Evolutionary conservation across 2,888 invertebrate genomes (phyloP).

Genomic region (Frankliniella fusca): DNA sequence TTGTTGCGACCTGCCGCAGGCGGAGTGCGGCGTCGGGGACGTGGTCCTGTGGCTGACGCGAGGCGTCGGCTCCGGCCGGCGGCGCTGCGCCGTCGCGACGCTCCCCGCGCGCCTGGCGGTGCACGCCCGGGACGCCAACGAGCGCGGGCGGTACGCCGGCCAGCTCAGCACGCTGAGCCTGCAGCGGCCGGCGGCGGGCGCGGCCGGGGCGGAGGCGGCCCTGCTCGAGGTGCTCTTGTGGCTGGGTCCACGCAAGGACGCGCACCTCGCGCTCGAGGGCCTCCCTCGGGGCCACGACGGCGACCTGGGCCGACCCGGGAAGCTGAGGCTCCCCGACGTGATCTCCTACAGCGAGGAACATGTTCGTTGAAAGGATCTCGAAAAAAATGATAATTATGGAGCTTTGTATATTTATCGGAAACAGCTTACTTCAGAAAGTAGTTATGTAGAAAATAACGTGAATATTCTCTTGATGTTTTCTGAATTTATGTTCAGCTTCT

Average conservation of each 20-base stretch:
- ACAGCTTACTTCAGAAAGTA: too few relatives aligned
- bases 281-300: background rate
- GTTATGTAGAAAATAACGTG: background rate
- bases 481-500: too few relatives aligned
- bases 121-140: conserved; percentile 37
- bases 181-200: background rate
- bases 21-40: conserved; percentile 51
- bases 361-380: background rate
- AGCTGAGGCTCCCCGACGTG: background rate
- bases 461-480: too few relatives aligned
- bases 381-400: too few relatives aligned
- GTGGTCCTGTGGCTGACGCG: conserved; percentile 52
- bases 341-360: background rate
- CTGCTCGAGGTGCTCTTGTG: conserved; percentile 2
- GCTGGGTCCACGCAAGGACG: background rate
- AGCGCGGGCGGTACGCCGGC: conserved; percentile 39
- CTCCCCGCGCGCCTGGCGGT: conserved; percentile 47
- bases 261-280: background rate
- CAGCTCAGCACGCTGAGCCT: conserved; percentile 39
- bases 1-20: conserved; percentile 38
- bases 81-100: conserved; percentile 50
- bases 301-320: background rate
- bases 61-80: conserved; percentile 42
- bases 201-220: background rate
- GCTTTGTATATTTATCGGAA: too few relatives aligned